Base-by-base conservation (phyloP, 2,113 vertebrate genomes). In the Ageneiosus marmoratus region DNA sequence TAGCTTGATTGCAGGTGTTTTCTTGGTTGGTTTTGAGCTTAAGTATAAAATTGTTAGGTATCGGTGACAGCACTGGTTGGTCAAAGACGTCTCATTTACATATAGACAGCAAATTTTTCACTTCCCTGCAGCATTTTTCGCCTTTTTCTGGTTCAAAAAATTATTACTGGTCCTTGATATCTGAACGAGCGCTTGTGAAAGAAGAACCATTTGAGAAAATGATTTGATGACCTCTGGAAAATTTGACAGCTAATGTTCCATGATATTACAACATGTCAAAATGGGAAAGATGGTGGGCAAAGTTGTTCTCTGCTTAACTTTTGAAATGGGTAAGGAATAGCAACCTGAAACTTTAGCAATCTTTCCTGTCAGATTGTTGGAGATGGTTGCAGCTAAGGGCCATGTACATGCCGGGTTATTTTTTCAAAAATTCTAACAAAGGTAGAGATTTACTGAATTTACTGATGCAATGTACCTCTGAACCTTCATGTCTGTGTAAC, bases 181-280 rank as follows among this genome's bases (percentile, higher is more conserved):
- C 62, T 50, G n/a, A 72, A 76, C 56, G n/a, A 53, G 46, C 55
- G 50, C 74, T 44, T 56, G 13, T 46, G 50, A n/a, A 56, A 32
- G 34, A 58, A 65, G 51, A 67, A 69, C 74, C 62, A 58, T 83
- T 77, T 77, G 62, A 69, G 50, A 67, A 83, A 83, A 77, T 65
- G 74, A 76, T 83, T 74, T 65, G 81, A 83, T 67, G 81, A 67
- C 73, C 32, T 55, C 73, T 67, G 73, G 81, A 63, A 77, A 83
- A 83, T 83, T 77, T 83, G 81, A 77, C 73, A 55, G 58, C 63
- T 77, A 83, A 83, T 83, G 82, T 77, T 69, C 82, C 74, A 77
- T 69, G 69, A 83, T 83, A 83, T 77, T 83, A 27, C 74, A 77
- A 58, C 67, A 77, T 69, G 74, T 69, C 48, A 69, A 46, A 77